Conservation (phyloP, 2,113 vertebrate species). For the Tachysurus fulvidraco region DNA sequence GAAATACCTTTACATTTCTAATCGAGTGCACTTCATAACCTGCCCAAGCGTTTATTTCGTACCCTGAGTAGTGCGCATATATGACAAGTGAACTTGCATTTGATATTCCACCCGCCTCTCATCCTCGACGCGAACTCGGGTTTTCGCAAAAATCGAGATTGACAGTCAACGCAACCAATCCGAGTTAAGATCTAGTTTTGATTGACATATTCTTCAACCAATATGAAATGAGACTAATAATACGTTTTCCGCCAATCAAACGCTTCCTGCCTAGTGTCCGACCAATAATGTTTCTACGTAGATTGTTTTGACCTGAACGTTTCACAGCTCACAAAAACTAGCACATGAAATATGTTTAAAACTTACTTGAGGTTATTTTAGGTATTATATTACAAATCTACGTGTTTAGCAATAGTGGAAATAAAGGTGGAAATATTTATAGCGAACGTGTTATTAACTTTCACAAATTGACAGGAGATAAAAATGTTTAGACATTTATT, state of each 20-base stretch:
- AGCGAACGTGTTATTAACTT: background rate
- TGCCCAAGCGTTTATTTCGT: background rate
- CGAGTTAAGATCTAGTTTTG: background rate
- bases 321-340: background rate
- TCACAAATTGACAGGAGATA: background rate
- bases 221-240: background rate
- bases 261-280: background rate
- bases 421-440: background rate
- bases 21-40: background rate
- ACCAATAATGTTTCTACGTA: background rate
- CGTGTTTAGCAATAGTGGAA: background rate
- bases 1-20: background rate
- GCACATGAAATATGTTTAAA: background rate
- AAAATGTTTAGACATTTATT: background rate
- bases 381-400: background rate
- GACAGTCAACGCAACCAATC: conserved; percentile 27
- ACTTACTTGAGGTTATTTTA: too few species aligned
- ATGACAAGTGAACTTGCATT: background rate
- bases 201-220: conserved; percentile 42
- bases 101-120: conserved; percentile 5
- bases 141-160: conserved; percentile 10
- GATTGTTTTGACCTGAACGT: background rate
- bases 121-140: conserved; percentile 27
- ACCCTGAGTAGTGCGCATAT: conserved; percentile 1
- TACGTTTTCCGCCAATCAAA: background rate